Conservation (phyloP, 2,888 invertebrate genomes). For the Caenorhabditis virilis region DNA sequence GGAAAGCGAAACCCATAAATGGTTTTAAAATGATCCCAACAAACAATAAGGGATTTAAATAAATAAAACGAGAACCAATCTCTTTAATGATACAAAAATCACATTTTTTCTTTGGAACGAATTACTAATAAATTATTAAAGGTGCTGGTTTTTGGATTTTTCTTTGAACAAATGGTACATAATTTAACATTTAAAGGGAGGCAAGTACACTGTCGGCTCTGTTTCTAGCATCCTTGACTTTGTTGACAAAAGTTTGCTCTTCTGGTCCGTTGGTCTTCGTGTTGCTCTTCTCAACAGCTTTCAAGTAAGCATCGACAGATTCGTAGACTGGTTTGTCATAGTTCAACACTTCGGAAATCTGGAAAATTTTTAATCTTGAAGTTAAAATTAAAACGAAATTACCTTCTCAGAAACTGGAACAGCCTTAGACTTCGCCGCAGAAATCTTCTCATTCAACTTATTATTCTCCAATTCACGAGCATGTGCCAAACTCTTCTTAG, state of each 20-base stretch:
- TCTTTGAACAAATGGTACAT: too few relatives aligned
- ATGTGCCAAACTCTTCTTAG: conserved; percentile 73
- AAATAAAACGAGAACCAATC: too few relatives aligned
- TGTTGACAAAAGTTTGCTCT: conserved; percentile 36
- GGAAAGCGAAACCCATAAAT: too few relatives aligned
- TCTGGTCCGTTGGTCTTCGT: conserved; percentile 47
- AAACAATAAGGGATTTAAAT: too few relatives aligned
- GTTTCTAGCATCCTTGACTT: conserved; percentile 44
- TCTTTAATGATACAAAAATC: too few relatives aligned
- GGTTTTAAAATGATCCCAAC: too few relatives aligned
- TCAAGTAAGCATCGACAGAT: conserved; percentile 71
- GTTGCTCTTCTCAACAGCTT: conserved; percentile 41
- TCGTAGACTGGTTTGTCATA: conserved; percentile 71
- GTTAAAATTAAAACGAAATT: not conserved
- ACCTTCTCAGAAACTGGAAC: conserved; percentile 70
- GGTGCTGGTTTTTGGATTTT: too few relatives aligned
- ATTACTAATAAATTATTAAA: too few relatives aligned
- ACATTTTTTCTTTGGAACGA: too few relatives aligned
- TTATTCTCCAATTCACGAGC: conserved; percentile 74
- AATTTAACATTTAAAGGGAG: too few relatives aligned
- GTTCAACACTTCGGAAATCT: conserved; percentile 74
- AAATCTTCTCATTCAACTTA: conserved; percentile 68
- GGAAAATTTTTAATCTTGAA: conserved; percentile 10
- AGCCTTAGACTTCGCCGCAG: conserved; percentile 9
- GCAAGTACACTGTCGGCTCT: conserved; percentile 47